Conservation (phyloP, 2,888 invertebrate species). For the Ectemnius lituratus region DNA sequence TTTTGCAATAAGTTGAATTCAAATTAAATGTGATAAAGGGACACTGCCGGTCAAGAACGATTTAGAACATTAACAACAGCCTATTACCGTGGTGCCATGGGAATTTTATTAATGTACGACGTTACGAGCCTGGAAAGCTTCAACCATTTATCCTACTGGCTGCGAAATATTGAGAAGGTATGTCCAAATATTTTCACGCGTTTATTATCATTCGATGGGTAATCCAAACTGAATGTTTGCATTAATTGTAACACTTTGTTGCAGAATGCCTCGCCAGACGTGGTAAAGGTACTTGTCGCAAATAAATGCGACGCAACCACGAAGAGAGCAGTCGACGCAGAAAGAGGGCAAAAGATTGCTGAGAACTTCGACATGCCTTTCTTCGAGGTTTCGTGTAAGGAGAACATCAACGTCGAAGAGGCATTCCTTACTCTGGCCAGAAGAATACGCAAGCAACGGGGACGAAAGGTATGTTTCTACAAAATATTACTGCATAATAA, state of each 20-base stretch:
- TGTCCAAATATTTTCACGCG: constrained; percentile 14
- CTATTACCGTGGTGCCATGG: constrained; percentile 94
- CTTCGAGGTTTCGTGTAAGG: constrained; percentile 93
- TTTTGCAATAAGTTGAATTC: too few species aligned
- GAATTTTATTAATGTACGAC: constrained; percentile 94
- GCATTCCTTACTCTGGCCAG: constrained; percentile 89
- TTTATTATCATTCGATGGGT: not conserved
- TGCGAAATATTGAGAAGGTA: constrained; percentile 93
- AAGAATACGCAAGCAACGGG: constrained; percentile 89
- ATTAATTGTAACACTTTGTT: constrained; percentile 53
- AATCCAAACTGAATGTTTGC: too few species aligned
- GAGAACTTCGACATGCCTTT: constrained; percentile 93
- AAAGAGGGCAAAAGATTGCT: constrained; percentile 91
- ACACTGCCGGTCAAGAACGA: constrained; percentile 89
- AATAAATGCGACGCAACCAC: constrained; percentile 90
- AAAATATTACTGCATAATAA: too few species aligned
- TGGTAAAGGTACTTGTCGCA: constrained; percentile 90
- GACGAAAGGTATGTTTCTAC: constrained; percentile 82
- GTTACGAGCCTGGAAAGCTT: constrained; percentile 94
- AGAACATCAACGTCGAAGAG: constrained; percentile 91
- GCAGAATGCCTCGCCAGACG: constrained; percentile 92
- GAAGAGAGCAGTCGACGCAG: constrained; percentile 87
- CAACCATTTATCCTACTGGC: constrained; percentile 93
- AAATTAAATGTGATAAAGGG: constrained; percentile 80
- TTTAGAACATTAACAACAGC: constrained; percentile 92